Percentiles rank a stretch among this genome's conserved stretches.
phyloP scores from a whole-genome alignment of 2,113 vertebrate genomes.

The Emydura subglobosa region DNA sequence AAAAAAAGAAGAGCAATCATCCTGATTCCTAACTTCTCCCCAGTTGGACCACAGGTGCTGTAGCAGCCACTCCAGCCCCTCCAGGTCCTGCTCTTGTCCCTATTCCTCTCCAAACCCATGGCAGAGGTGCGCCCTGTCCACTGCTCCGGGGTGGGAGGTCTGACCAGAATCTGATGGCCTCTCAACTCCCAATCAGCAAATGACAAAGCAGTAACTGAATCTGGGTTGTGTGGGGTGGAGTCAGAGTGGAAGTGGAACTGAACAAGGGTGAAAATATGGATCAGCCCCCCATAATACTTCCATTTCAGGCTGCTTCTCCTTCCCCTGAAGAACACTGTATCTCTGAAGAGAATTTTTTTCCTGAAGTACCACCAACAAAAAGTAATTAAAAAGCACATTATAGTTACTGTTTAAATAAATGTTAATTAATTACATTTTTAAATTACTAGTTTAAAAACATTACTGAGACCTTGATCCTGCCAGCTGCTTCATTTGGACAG shows the following conservation, averaged over 20 bases:
- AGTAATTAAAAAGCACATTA: background rate
- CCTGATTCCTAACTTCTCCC: background rate
- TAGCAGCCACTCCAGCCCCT: background rate
- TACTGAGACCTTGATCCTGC: background rate
- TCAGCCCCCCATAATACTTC: background rate
- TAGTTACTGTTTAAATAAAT: background rate
- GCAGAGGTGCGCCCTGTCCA: background rate
- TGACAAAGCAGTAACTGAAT: background rate
- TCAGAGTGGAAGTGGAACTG: background rate
- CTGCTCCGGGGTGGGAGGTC: background rate
- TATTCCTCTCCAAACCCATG: background rate
- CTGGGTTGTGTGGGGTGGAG: background rate
- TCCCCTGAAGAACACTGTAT: background rate
- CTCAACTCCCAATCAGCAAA: background rate
- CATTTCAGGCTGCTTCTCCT: background rate
- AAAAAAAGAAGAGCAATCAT: background rate
- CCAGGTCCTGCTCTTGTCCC: background rate
- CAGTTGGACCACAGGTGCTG: background rate
- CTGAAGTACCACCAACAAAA: background rate
- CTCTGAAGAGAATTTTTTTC: background rate
- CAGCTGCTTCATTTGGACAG: background rate
- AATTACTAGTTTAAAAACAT: background rate
- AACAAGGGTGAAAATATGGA: background rate
- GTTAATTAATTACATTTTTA: background rate
- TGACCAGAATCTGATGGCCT: background rate